These are phyloP conservation scores for Hemicentrotus pulcherrimus DNA, from an alignment of 35 echinoderm and acorn worm genomes.

Conservation along the genomic window DNA sequence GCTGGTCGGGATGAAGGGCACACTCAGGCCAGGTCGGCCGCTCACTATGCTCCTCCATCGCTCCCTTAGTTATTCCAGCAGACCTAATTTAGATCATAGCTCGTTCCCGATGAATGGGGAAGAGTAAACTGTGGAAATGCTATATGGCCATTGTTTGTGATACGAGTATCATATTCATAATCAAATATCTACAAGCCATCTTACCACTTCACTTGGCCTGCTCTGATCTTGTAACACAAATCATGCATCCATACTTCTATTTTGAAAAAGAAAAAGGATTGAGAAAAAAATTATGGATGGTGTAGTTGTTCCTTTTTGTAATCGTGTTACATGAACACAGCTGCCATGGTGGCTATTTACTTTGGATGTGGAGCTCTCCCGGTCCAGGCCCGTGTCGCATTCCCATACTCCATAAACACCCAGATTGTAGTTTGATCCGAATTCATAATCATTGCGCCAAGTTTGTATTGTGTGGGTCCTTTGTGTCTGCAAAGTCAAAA, in stretches of 20 bases:
- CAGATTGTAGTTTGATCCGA: conserved; percentile 51
- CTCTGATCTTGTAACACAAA: conserved; percentile 40
- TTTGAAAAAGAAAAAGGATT: neutral
- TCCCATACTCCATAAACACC: conserved; percentile 39
- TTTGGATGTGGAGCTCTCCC: conserved; percentile 23
- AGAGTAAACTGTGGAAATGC: conserved; percentile 50
- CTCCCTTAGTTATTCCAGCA: neutral
- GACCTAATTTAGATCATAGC: neutral
- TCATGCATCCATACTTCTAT: conserved; percentile 3
- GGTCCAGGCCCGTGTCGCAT: conserved; percentile 38
- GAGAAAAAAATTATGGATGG: conserved; percentile 31
- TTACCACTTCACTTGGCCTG: neutral
- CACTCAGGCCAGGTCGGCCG: neutral
- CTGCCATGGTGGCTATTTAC: conserved; percentile 36
- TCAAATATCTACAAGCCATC: conserved; percentile 31
- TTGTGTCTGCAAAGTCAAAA: conserved; percentile 54
- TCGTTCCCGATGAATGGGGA: neutral
- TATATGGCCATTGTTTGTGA: conserved; percentile 55
- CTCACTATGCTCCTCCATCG: neutral
- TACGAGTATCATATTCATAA: conserved; percentile 53
- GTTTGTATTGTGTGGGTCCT: conserved; percentile 43
- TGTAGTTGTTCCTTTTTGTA: conserved; percentile 37
- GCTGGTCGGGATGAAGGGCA: neutral
- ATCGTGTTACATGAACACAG: conserved; percentile 37
- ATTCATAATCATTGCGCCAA: conserved; percentile 54